Percentiles rank a stretch among this genome's conserved stretches.
Conservation (phyloP, 2,797 vertebrate genomes). For the Pyrrhura leucotis region DNA sequence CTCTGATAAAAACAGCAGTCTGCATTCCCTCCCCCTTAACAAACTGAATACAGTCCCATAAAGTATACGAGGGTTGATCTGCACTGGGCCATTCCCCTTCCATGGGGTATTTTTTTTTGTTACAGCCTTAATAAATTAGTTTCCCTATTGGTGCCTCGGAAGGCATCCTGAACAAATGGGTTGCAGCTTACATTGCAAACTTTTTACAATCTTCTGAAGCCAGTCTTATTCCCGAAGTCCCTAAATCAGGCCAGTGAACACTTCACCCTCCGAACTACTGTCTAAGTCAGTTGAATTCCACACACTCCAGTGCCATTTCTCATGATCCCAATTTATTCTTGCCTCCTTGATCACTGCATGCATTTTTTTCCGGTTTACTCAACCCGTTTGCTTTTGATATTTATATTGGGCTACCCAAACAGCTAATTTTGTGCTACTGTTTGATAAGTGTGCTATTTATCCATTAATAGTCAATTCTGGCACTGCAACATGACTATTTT, state of each 20-base stretch:
- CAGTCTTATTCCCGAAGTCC: not conserved
- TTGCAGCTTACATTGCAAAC: not conserved
- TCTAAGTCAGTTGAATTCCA: not conserved
- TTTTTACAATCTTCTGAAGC: not conserved
- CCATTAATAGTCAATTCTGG: not conserved
- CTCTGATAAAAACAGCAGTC: not conserved
- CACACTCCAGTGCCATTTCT: not conserved
- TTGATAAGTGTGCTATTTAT: not conserved
- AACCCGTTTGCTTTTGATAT: not conserved
- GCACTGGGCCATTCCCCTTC: not conserved
- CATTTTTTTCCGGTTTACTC: not conserved
- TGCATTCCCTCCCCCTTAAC: not conserved
- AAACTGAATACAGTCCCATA: not conserved
- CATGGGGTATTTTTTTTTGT: not conserved
- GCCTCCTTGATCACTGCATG: not conserved
- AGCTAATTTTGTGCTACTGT: not conserved
- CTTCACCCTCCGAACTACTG: not conserved
- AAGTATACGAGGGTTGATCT: not conserved
- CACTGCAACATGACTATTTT: not conserved
- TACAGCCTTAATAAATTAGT: not conserved
- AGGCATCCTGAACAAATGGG: not conserved
- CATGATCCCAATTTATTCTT: not conserved
- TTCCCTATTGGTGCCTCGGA: not conserved
- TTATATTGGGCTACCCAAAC: not conserved
- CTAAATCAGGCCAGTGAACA: not conserved